Conservation (phyloP, 2,113 vertebrate species). For the Arvicanthis niloticus region DNA sequence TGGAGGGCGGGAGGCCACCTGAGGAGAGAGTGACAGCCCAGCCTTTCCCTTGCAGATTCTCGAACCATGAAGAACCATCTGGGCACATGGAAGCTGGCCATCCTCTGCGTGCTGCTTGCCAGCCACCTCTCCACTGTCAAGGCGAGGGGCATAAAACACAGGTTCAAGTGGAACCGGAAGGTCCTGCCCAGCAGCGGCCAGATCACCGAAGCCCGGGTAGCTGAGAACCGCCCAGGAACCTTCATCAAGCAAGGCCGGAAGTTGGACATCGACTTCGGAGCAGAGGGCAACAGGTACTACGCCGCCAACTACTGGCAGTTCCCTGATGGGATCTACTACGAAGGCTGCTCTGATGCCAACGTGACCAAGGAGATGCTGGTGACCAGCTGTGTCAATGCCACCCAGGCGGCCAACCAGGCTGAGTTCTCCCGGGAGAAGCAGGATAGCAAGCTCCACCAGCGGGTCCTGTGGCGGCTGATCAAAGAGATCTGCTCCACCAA, state of each 20-base stretch:
- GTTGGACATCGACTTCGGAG: constrained; percentile 73
- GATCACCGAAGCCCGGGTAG: not conserved
- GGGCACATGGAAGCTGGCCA: constrained; percentile 37
- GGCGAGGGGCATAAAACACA: constrained; percentile 65
- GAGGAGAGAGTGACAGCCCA: not conserved
- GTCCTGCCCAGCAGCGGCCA: not conserved
- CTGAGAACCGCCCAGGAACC: not conserved
- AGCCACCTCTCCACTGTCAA: not conserved
- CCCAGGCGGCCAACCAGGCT: constrained; percentile 69
- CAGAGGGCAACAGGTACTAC: constrained; percentile 77
- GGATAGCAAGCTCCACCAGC: constrained; percentile 53
- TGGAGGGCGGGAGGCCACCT: fast-evolving
- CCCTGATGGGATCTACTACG: constrained; percentile 78
- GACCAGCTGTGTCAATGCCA: constrained; percentile 75
- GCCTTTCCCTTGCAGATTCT: constrained; percentile 60
- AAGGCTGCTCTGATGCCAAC: constrained; percentile 53
- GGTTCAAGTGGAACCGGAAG: constrained; percentile 78
- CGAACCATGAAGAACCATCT: constrained; percentile 68
- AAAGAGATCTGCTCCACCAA: constrained; percentile 76
- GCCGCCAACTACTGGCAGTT: constrained; percentile 79
- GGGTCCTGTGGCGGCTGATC: constrained; percentile 72
- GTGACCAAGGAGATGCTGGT: constrained; percentile 72
- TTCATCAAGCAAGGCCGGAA: constrained; percentile 77
- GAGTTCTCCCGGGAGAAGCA: constrained; percentile 66
- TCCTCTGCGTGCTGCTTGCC: constrained; percentile 58